Evolutionary conservation across 1,140 invertebrate genomes (phyloP), one percentile per base, ranked within the genome.

Genomic region (Trichonephila clavipes): DNA sequence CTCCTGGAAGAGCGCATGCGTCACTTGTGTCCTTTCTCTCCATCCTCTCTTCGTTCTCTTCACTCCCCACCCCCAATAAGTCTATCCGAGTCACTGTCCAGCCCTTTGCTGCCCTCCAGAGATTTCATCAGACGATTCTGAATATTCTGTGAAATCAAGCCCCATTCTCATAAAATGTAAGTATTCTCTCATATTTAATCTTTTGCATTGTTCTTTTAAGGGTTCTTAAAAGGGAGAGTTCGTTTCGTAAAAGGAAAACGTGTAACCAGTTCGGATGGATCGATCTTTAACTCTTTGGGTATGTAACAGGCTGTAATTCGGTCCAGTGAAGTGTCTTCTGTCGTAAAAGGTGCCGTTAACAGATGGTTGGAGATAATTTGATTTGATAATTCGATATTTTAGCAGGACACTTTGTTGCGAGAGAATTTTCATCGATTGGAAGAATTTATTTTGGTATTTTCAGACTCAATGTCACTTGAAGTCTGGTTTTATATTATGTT

Each of bases 101-200:
- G 18, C 72, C 72, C 16, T 77, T 77, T 34, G 34, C 72, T 77
- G 28, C 72, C 72, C 72, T 77, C 72, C 34, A 77, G 72, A 28
- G 72, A 34, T 40, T 77, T 77, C 72, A 34, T 34, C 72, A 77
- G 72, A 77, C 24, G 72, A 77, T 77, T 77, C 72, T 40, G 24
- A 34, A 77, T 40, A 77, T 77, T 77, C 28, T 34, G 28, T 40
- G 72, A 77, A 69, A 62, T 24, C n/a, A 28, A 19, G 16, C 24
- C 28, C n/a, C 28, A 16, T 77, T 34, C 16, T 40, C 7, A 12
- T 34, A 77, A 77, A 12, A 77, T 77, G 72, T 77, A 77, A 77
- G 72, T 77, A 77, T 24, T 19, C 72, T 34, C 4, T 28, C 6
- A 1, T 18, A 12, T 40, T 51, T 51, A 51, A 10, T 77, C 72